These are phyloP conservation scores for Agrilus biguttatus DNA, from an alignment of 2,888 invertebrate genomes.

Conservation along the genomic window DNA sequence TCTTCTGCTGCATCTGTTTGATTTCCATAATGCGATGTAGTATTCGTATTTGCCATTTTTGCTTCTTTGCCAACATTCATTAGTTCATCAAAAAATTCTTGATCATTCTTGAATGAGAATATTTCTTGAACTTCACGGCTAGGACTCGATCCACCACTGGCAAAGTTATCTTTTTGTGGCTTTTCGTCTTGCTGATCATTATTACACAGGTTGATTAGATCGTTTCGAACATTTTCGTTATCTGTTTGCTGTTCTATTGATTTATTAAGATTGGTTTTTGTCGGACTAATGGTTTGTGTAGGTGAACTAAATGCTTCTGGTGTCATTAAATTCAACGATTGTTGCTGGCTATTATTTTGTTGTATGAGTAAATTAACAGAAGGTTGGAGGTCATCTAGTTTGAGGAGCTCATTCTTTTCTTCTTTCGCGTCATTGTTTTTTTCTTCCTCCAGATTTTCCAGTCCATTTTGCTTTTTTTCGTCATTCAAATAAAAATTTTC, in stretches of 20 bases:
- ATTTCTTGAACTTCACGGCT: constrained; percentile 84
- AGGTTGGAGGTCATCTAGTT: constrained; percentile 26
- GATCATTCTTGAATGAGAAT: constrained; percentile 48
- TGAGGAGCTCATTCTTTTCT: constrained; percentile 16
- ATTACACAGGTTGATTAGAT: constrained; percentile 19
- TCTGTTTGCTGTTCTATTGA: constrained; percentile 11
- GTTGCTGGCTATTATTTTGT: constrained; percentile 23
- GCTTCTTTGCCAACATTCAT: constrained; percentile 13
- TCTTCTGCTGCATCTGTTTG: background rate
- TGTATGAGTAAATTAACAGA: constrained; percentile 27
- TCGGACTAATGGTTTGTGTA: constrained; percentile 22
- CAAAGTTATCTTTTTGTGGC: constrained; percentile 30
- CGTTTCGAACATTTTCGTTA: constrained; percentile 12
- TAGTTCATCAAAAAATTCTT: constrained; percentile 25
- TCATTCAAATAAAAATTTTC: constrained; percentile 14
- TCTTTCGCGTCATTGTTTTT: constrained; percentile 14
- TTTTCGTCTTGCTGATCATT: constrained; percentile 13
- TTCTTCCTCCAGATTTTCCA: constrained; percentile 9
- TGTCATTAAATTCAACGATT: constrained; percentile 62
- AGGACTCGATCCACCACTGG: constrained; percentile 78
- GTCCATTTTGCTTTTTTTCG: constrained; percentile 8
- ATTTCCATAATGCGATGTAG: constrained; percentile 2
- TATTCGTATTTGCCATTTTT: constrained; percentile 3
- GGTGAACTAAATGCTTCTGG: constrained; percentile 70
- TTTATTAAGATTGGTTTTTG: constrained; percentile 8